A percentile compares a stretch with the other conserved stretches of the same genome.
Evolutionary conservation across 2,113 vertebrate genomes (phyloP).

Genomic region (Chloroceryle aenea): DNA sequence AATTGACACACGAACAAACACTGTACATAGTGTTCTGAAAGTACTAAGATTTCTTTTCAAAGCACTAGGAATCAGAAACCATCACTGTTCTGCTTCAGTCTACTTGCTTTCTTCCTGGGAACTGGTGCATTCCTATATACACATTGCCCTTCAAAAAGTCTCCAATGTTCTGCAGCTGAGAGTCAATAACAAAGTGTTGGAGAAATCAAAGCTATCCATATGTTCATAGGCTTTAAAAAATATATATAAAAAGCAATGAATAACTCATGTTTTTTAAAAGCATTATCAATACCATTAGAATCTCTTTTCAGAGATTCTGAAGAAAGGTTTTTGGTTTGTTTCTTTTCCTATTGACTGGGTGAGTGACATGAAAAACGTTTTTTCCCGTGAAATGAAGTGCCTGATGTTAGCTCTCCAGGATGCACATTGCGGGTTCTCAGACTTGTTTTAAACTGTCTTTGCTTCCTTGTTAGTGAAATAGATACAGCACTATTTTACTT

Average conservation of each 20-base stretch:
- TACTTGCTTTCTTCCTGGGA: not conserved
- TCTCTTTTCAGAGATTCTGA: not conserved
- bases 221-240: not conserved
- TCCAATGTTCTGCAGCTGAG: not conserved
- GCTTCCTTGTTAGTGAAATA: not conserved
- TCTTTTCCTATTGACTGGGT: not conserved
- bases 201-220: not conserved
- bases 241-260: not conserved
- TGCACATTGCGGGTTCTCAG: accelerated
- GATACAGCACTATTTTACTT: not conserved
- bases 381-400: not conserved
- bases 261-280: not conserved
- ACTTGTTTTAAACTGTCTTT: not conserved
- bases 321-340: not conserved
- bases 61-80: not conserved
- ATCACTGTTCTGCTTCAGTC: not conserved
- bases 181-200: not conserved
- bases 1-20: not conserved
- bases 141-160: not conserved
- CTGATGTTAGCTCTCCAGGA: not conserved
- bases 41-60: not conserved
- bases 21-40: not conserved
- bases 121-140: not conserved
- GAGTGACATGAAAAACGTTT: not conserved
- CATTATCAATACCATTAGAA: not conserved